A percentile compares a stretch with the other conserved stretches of the same genome.
These are phyloP conservation scores for Zelleria hepariella DNA, from an alignment of 2,888 invertebrate genomes.

Conservation along the genomic window DNA sequence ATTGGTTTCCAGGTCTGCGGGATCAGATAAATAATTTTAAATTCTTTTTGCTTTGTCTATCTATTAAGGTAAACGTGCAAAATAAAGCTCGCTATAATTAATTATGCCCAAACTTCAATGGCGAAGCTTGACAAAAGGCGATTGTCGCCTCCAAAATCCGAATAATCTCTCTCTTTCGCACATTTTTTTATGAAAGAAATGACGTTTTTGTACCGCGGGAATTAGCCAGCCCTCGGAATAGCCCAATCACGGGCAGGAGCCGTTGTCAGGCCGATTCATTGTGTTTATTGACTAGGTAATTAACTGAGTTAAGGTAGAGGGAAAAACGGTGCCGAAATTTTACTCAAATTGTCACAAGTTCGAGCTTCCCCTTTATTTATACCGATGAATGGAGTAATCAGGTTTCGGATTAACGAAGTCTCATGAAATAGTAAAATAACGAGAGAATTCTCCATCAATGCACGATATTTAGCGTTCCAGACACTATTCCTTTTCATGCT, in stretches of 20 bases:
- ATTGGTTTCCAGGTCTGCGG: no score
- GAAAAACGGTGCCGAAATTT: neutral
- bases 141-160: constrained; percentile 59
- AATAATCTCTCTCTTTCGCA: constrained; percentile 58
- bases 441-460: neutral
- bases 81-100: constrained; percentile 59
- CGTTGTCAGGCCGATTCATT: neutral
- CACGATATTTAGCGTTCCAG: neutral
- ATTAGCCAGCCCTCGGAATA: neutral
- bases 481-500: neutral
- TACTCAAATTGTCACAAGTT: neutral
- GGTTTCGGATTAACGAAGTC: neutral
- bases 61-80: constrained; percentile 47
- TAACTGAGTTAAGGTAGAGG: neutral
- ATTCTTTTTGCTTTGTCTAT: constrained; percentile 15
- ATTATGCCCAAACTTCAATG: constrained; percentile 61
- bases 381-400: neutral
- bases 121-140: constrained; percentile 56
- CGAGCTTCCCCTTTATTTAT: neutral
- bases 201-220: constrained; percentile 37
- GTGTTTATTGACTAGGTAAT: neutral
- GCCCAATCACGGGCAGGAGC: neutral
- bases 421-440: neutral
- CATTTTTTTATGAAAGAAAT: constrained; percentile 50
- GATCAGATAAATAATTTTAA: no score